These are phyloP conservation scores for Augochlora pura DNA, from an alignment of 1,140 invertebrate species.

Conservation along the genomic window DNA sequence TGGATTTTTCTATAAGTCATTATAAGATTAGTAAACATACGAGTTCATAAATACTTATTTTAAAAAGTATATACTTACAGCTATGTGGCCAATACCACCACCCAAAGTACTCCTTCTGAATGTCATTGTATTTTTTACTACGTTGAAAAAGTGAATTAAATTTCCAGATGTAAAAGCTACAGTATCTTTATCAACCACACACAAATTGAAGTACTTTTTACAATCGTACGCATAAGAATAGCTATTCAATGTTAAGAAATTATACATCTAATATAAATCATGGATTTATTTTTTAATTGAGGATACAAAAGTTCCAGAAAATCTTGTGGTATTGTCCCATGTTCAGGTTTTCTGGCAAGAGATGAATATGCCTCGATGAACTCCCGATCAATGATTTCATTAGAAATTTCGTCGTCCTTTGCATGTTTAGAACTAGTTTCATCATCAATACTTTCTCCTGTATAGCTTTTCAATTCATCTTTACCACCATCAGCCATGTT, in stretches of 20 bases:
- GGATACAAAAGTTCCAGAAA: slow-evolving; percentile 77
- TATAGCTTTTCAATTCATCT: slow-evolving; percentile 13
- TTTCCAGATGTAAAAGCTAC: slow-evolving; percentile 91
- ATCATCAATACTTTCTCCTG: not conserved
- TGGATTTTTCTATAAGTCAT: slow-evolving; percentile 85
- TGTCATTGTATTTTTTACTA: slow-evolving; percentile 83
- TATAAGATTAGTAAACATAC: not conserved
- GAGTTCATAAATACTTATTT: not conserved
- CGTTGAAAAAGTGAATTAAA: slow-evolving; percentile 88
- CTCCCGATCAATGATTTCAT: not conserved
- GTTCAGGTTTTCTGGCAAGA: slow-evolving; percentile 35
- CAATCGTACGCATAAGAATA: slow-evolving; percentile 95
- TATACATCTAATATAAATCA: slow-evolving; percentile 13
- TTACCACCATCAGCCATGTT: slow-evolving; percentile 34
- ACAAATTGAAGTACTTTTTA: slow-evolving; percentile 89
- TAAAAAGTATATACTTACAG: slow-evolving; percentile 79
- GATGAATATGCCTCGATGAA: slow-evolving; percentile 61
- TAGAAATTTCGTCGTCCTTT: slow-evolving; percentile 81
- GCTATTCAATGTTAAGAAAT: slow-evolving; percentile 75
- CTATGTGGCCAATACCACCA: slow-evolving; percentile 89
- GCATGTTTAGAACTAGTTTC: not conserved
- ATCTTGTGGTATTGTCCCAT: slow-evolving; percentile 66
- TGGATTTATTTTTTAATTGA: slow-evolving; percentile 46
- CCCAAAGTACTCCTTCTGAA: slow-evolving; percentile 88
- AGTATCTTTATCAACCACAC: slow-evolving; percentile 86